A percentile compares a stretch with the other conserved stretches of the same genome.
Conservation (phyloP, 2,797 vertebrate genomes). For the Falco novaeseelandiae region DNA sequence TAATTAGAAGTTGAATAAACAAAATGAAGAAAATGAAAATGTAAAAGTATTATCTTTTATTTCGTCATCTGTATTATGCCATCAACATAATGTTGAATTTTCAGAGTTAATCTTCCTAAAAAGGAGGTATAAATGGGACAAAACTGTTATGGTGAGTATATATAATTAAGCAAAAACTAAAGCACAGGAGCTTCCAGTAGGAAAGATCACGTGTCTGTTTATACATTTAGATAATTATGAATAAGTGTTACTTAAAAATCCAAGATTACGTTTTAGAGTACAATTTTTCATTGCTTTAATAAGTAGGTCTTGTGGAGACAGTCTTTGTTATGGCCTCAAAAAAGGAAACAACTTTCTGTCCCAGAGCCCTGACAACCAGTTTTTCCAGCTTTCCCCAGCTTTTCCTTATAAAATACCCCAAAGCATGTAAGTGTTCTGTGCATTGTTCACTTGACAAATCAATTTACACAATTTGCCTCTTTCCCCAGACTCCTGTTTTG, state of each 20-base stretch:
- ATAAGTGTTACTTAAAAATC: not conserved
- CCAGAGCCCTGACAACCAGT: not conserved
- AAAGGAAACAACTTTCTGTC: not conserved
- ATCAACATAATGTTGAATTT: not conserved
- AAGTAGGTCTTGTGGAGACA: not conserved
- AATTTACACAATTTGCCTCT: not conserved
- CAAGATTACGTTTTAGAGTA: not conserved
- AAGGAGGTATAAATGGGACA: not conserved
- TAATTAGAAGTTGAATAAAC: not conserved
- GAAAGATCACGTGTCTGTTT: not conserved
- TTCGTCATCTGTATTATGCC: not conserved
- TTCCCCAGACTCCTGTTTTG: not conserved
- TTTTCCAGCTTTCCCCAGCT: not conserved
- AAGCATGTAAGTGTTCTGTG: not conserved
- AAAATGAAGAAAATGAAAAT: not conserved
- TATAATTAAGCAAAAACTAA: not conserved
- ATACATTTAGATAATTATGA: not conserved
- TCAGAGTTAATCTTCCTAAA: not conserved
- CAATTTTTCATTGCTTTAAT: not conserved
- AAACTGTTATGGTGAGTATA: not conserved
- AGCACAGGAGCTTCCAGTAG: rapidly evolving
- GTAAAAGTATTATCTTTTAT: not conserved
- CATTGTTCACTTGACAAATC: not conserved
- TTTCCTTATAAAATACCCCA: not conserved
- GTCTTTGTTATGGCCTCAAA: not conserved